These are phyloP conservation scores for Mycalesis mineus DNA, from an alignment of 2,888 invertebrate species.

Conservation along the genomic window DNA sequence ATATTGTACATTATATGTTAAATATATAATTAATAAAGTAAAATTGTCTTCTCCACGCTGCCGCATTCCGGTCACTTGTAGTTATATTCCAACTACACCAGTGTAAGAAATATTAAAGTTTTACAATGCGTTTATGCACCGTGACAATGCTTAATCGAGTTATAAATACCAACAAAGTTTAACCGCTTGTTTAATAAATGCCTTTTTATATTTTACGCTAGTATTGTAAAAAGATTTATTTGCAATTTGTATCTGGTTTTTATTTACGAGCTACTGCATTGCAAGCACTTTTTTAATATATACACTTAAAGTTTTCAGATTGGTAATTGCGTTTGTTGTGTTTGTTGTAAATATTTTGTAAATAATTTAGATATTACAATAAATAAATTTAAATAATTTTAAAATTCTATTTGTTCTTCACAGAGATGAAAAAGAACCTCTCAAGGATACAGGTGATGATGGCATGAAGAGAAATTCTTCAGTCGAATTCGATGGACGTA, in stretches of 20 bases:
- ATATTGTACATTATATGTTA: too few relatives aligned
- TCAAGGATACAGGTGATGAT: conserved; percentile 82
- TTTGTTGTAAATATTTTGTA: conserved; percentile 5
- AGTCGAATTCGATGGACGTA: conserved; percentile 89
- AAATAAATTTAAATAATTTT: too few relatives aligned
- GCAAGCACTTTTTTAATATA: neutral
- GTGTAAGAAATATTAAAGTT: conserved; percentile 74
- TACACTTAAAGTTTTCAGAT: conserved; percentile 7
- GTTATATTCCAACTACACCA: conserved; percentile 80
- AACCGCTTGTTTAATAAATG: neutral
- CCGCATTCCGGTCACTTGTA: conserved; percentile 64
- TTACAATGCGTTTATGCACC: conserved; percentile 5
- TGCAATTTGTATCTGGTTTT: conserved; percentile 17
- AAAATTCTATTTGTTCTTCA: conserved; percentile 28
- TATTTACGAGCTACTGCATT: neutral
- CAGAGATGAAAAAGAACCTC: conserved; percentile 89
- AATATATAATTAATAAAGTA: conserved; percentile 22
- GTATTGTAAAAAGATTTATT: conserved; percentile 16
- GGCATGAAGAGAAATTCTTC: conserved; percentile 86
- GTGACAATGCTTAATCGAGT: conserved; percentile 13
- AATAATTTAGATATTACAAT: neutral
- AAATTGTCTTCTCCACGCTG: conserved; percentile 63
- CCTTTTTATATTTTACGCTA: neutral
- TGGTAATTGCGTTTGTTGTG: conserved; percentile 23
- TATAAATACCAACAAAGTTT: neutral